phyloP scores from a whole-genome alignment of 1,140 invertebrate genomes.

The Diorhabda sublineata region DNA sequence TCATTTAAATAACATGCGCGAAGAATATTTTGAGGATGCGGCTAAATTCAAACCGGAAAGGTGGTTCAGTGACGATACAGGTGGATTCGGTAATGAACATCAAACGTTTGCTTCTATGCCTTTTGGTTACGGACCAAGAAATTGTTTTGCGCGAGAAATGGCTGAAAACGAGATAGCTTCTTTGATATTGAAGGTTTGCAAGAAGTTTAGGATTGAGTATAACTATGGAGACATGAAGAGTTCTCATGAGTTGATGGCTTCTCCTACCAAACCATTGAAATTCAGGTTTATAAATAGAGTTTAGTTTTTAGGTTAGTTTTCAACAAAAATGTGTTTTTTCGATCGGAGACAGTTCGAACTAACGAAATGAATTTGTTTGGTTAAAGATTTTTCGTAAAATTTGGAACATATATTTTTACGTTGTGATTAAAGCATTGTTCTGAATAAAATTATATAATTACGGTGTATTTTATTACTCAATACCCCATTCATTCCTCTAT shows the following conservation, averaged over 20 bases:
- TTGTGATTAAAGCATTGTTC: too few species aligned
- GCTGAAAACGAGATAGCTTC: slow-evolving; percentile 56
- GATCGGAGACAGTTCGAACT: too few species aligned
- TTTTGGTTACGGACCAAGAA: slow-evolving; percentile 57
- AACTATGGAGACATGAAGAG: slow-evolving; percentile 61
- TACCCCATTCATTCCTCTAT: too few species aligned
- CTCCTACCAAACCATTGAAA: slow-evolving; percentile 56
- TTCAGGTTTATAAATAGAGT: slow-evolving; percentile 59
- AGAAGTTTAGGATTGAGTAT: slow-evolving; percentile 60
- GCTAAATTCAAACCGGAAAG: slow-evolving; percentile 64
- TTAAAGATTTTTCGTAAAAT: too few species aligned
- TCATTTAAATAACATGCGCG: slow-evolving; percentile 60
- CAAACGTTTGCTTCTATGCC: slow-evolving; percentile 54
- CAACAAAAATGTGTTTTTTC: background rate
- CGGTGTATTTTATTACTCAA: too few species aligned
- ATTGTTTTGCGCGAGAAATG: slow-evolving; percentile 57
- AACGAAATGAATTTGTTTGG: too few species aligned
- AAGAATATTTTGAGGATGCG: slow-evolving; percentile 67
- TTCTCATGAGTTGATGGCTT: slow-evolving; percentile 54
- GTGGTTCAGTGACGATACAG: slow-evolving; percentile 55
- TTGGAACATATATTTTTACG: too few species aligned
- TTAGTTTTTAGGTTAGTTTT: slow-evolving; percentile 21
- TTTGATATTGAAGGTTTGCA: slow-evolving; percentile 55
- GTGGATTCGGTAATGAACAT: slow-evolving; percentile 23
- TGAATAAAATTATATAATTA: too few species aligned